Evolutionary conservation across 2,888 invertebrate species (phyloP), one percentile per base, ranked within the genome.

Genomic region (Tachystola acroxantha): DNA sequence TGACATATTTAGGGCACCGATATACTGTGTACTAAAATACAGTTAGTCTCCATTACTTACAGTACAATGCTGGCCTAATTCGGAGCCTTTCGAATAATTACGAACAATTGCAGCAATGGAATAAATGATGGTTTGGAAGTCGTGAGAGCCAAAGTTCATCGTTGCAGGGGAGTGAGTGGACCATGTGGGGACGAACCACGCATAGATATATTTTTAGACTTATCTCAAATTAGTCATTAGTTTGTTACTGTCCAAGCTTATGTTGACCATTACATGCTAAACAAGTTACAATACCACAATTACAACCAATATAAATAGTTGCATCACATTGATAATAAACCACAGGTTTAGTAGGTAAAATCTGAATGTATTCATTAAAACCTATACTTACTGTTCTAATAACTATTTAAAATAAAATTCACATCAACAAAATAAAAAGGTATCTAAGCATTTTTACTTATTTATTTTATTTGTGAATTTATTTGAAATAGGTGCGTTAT

Each of bases 1-100:
- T 30, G 77, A 78, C 79, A 77, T 78, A 79, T 79, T 78, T 72
- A 62, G 79, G 72, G 35, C 76, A 69, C 5, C 30, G 69, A 70
- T 74, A 68, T 40, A 31, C 46, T 46, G 39, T 48, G 42, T 43
- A 37, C 46, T 47, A 36, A 51, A 53, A 51, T 46, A 47, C 37
- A 40, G 30, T 24, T 24, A 19, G 10, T 16, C 16, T 16, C 9
- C n/a, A n/a, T 24, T 6, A 24, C n/a, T n/a, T n/a, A n/a, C 9
- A n/a, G 9, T 24, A 7, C 24, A 24, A n/a, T 24, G n/a, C 24
- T n/a, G 1, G 4, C 24, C 4, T 16, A 16, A 16, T 16, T n/a
- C 4, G 9, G 5, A 20, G 7, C n/a, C 24, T 24, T 24, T 24
- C 2, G n/a, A 24, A n/a, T 9, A n/a, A n/a, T n/a, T 1, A 2